Conservation (phyloP, 2,888 invertebrate genomes). For the Cataglyphis cursor region DNA sequence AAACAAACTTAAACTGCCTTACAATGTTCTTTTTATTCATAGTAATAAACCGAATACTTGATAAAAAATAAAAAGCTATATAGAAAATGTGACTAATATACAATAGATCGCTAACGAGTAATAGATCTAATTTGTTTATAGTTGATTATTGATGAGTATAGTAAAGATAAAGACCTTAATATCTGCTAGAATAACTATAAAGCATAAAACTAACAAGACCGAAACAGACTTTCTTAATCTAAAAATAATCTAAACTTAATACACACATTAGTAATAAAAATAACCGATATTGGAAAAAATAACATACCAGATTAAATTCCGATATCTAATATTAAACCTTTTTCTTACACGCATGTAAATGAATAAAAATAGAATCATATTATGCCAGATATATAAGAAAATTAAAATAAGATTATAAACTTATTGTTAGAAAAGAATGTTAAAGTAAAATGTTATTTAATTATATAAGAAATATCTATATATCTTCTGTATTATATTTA, state of each 20-base stretch:
- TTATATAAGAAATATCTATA: neutral
- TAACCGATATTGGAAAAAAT: conserved; percentile 26
- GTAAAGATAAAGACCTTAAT: neutral
- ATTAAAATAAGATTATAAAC: conserved; percentile 27
- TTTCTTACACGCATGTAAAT: conserved; percentile 6
- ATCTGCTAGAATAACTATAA: neutral
- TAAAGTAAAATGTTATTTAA: neutral
- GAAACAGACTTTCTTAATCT: neutral
- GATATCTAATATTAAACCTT: conserved; percentile 18
- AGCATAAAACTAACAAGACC: neutral
- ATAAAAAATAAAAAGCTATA: neutral
- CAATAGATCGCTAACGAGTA: neutral
- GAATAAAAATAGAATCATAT: conserved; percentile 31
- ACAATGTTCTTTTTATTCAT: neutral
- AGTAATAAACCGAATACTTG: neutral
- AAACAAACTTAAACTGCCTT: neutral
- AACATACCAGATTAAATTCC: conserved; percentile 24
- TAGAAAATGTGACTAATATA: neutral
- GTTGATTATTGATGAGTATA: neutral
- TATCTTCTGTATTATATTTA: neutral
- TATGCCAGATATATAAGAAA: neutral
- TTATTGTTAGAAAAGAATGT: neutral
- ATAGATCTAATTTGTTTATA: neutral
- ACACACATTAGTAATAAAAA: conserved; percentile 3
- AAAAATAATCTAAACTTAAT: conserved; percentile 3